A percentile compares a stretch with the other conserved stretches of the same genome.
phyloP scores from a whole-genome alignment of 2,797 vertebrate genomes.

The Mus caroli region DNA sequence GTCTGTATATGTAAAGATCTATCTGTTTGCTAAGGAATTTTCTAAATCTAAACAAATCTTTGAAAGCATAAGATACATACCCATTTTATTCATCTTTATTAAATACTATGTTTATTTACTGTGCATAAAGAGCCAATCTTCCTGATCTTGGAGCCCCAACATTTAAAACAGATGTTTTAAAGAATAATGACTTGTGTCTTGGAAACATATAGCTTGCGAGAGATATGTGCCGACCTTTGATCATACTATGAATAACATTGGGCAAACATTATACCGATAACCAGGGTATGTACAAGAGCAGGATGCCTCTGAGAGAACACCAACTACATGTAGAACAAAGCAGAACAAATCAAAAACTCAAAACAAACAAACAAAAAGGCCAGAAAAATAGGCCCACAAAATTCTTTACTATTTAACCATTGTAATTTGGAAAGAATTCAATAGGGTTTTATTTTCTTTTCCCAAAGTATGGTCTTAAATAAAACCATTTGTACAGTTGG shows the following conservation, averaged over 20 bases:
- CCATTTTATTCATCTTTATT: background rate
- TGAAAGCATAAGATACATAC: background rate
- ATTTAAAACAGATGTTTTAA: background rate
- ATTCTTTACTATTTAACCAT: background rate
- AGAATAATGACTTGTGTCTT: background rate
- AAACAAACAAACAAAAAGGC: background rate
- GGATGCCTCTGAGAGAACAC: background rate
- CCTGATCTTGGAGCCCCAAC: background rate
- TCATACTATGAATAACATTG: background rate
- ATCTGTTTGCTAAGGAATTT: background rate
- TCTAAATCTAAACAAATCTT: constrained; percentile 10
- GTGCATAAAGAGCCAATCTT: background rate
- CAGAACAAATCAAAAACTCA: too few relatives aligned
- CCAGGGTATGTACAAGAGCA: accelerated
- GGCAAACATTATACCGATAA: background rate
- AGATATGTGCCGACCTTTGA: background rate
- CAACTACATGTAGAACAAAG: background rate
- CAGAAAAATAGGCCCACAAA: background rate
- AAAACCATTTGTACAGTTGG: background rate
- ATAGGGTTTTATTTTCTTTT: background rate
- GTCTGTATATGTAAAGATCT: background rate
- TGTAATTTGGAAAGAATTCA: background rate
- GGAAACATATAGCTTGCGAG: accelerated
- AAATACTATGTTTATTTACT: background rate
- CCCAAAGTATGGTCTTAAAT: background rate